phyloP scores from a whole-genome alignment of 2,797 vertebrate species.

The Ctenochaetus hawaiiensis region DNA sequence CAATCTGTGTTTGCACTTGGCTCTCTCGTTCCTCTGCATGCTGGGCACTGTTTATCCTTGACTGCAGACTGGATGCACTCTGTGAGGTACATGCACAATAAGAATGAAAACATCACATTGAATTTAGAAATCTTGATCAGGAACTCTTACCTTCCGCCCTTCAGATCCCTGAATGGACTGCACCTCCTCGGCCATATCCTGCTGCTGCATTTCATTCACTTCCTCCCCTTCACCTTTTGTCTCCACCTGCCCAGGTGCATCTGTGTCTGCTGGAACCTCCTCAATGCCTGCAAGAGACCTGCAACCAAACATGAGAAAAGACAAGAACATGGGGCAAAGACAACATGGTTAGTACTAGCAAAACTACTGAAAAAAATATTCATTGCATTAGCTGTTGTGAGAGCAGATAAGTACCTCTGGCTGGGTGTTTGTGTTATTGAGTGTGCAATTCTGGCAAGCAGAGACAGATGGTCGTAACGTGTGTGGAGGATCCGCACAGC shows the following conservation, averaged over 20 bases:
- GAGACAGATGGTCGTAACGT: slow-evolving; percentile 90
- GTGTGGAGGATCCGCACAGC: slow-evolving; percentile 90
- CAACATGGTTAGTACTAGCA: neutral
- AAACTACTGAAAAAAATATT: neutral
- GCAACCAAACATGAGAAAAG: neutral
- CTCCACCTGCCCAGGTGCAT: neutral
- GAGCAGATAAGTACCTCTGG: slow-evolving; percentile 41
- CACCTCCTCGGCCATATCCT: slow-evolving; percentile 57
- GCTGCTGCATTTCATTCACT: neutral
- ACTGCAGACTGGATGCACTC: slow-evolving; percentile 66
- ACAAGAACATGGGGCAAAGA: neutral
- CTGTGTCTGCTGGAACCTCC: neutral
- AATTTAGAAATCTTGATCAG: neutral
- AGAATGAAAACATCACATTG: slow-evolving; percentile 6
- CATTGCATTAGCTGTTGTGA: too few species aligned
- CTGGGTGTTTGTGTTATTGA: slow-evolving; percentile 20
- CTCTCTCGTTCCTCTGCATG: slow-evolving; percentile 43
- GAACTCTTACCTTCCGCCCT: slow-evolving; percentile 61
- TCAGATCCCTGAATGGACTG: slow-evolving; percentile 48
- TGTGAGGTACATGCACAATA: slow-evolving; percentile 39
- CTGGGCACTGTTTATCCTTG: slow-evolving; percentile 44
- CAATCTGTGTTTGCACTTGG: slow-evolving; percentile 66
- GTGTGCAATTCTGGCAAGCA: slow-evolving; percentile 58
- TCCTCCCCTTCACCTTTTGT: slow-evolving; percentile 29
- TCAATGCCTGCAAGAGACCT: slow-evolving; percentile 49